phyloP scores from a whole-genome alignment of 2,797 vertebrate genomes.

The Oryzias dopingdopingensis region DNA sequence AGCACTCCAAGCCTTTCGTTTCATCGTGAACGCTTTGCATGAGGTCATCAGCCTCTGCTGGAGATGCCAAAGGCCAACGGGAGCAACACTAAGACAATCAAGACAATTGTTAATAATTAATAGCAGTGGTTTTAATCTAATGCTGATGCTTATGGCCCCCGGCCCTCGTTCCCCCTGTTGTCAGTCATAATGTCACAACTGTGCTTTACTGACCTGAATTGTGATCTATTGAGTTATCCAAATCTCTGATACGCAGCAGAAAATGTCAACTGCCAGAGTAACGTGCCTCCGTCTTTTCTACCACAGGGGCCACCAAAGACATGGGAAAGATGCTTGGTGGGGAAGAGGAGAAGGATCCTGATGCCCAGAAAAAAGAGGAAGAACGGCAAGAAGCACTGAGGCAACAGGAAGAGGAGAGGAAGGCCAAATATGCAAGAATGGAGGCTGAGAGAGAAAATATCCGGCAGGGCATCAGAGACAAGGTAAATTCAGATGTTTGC shows the following conservation, averaged over 20 bases:
- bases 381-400: slow-evolving; percentile 94
- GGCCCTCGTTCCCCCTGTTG: slow-evolving; percentile 40
- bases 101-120: slow-evolving; percentile 50
- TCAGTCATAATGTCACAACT: slow-evolving; percentile 3
- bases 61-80: slow-evolving; percentile 20
- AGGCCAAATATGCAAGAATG: slow-evolving; percentile 97
- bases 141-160: slow-evolving; percentile 15
- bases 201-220: slow-evolving; percentile 21
- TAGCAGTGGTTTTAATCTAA: slow-evolving; percentile 36
- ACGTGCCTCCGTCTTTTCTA: not conserved
- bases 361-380: slow-evolving; percentile 95
- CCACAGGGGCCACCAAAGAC: slow-evolving; percentile 96
- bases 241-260: slow-evolving; percentile 6
- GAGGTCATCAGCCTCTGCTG: slow-evolving; percentile 22
- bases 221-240: slow-evolving; percentile 15
- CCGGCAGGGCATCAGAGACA: slow-evolving; percentile 96
- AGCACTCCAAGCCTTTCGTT: slow-evolving; percentile 45
- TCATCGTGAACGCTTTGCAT: slow-evolving; percentile 23
- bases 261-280: slow-evolving; percentile 12
- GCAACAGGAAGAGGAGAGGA: slow-evolving; percentile 96
- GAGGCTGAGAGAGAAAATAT: slow-evolving; percentile 94
- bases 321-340: slow-evolving; percentile 99
- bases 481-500: slow-evolving; percentile 74
- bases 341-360: slow-evolving; percentile 97
- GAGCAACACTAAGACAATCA: slow-evolving; percentile 39